Percentiles rank a stretch among this genome's conserved stretches.
These are phyloP conservation scores for Myiozetetes cayanensis DNA, from an alignment of 2,113 vertebrate species.

Conservation along the genomic window DNA sequence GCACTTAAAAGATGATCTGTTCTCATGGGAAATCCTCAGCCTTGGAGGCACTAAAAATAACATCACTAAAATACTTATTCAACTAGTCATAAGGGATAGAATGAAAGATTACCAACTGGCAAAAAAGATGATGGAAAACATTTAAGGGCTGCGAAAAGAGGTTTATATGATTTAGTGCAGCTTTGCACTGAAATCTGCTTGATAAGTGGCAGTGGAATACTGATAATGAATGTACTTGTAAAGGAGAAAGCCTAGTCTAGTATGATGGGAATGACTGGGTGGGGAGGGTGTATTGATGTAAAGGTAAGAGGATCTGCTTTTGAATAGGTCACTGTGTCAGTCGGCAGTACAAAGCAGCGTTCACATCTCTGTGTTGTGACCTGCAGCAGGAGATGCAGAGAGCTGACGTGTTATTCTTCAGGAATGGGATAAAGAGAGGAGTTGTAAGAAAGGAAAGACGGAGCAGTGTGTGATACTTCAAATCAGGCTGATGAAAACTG, in stretches of 20 bases:
- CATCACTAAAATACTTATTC: constrained; percentile 13
- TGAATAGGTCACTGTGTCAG: neutral
- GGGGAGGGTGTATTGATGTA: neutral
- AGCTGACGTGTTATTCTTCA: neutral
- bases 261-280: no score
- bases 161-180: neutral
- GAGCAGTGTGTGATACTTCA: neutral
- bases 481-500: neutral
- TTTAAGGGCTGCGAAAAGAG: neutral
- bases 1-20: constrained; percentile 3
- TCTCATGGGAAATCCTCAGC: constrained; percentile 19
- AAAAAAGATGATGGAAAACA: neutral
- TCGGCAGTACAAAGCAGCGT: neutral
- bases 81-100: neutral
- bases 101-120: neutral
- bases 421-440: neutral
- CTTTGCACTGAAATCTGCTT: neutral
- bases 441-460: neutral
- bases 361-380: neutral
- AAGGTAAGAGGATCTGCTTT: neutral
- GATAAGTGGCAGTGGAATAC: neutral
- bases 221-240: neutral
- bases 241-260: neutral
- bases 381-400: neutral
- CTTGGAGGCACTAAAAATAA: constrained; percentile 9